phyloP scores from a whole-genome alignment of 2,113 vertebrate species.

The Scomber scombrus region DNA sequence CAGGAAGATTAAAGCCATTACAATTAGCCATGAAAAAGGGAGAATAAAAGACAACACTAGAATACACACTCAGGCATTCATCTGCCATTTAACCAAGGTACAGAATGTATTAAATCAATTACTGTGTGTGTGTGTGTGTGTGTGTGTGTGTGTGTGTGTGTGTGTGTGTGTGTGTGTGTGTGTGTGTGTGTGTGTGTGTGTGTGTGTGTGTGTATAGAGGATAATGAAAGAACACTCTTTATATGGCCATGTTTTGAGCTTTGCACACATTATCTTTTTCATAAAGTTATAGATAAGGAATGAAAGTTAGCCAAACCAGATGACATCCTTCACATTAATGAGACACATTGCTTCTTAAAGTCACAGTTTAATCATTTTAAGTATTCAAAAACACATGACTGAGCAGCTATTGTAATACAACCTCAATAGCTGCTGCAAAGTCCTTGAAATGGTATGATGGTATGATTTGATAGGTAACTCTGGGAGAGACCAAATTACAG shows the following conservation, averaged over 20 bases:
- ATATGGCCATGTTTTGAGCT: background rate
- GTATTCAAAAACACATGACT: background rate
- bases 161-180: conserved; percentile 9
- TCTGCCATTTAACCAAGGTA: conserved; percentile 33
- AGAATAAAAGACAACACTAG: conserved; percentile 36
- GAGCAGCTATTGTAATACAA: background rate
- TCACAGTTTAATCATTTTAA: background rate
- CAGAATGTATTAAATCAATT: conserved; percentile 21
- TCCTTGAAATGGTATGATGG: background rate
- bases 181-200: conserved; percentile 14
- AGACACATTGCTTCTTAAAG: background rate
- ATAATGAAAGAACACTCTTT: background rate
- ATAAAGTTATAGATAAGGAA: background rate
- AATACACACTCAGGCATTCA: conserved; percentile 39
- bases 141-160: background rate
- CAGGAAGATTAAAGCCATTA: conserved; percentile 77
- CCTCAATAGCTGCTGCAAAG: background rate
- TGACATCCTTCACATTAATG: background rate
- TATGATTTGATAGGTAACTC: background rate
- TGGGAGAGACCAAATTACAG: background rate
- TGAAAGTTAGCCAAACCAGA: background rate
- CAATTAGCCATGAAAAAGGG: conserved; percentile 56
- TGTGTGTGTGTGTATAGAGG: background rate
- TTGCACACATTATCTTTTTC: background rate
- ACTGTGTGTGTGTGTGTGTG: conserved; percentile 4